These are phyloP conservation scores for Agrypnus murinus DNA, from an alignment of 2,888 invertebrate genomes.

Conservation along the genomic window DNA sequence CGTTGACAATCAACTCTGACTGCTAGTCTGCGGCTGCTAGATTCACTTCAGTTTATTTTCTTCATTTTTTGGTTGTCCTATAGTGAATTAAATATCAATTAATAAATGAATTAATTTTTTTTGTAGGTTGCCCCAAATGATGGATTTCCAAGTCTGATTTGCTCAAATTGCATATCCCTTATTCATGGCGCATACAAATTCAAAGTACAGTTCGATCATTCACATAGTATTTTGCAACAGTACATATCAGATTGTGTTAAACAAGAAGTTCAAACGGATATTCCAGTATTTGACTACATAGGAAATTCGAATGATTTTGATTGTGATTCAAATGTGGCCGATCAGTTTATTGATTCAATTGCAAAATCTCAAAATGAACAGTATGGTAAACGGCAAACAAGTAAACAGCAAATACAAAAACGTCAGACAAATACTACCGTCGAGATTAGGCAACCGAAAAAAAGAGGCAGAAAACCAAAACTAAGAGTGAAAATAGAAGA, in stretches of 20 bases:
- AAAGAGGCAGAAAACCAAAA: conserved; percentile 45
- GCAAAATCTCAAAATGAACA: conserved; percentile 44
- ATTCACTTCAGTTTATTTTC: too few relatives aligned
- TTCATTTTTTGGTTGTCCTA: too few relatives aligned
- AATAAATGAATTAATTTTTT: too few relatives aligned
- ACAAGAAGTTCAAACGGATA: conserved; percentile 41
- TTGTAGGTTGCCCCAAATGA: conserved; percentile 53
- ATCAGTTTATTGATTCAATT: conserved; percentile 46
- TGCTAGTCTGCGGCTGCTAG: too few relatives aligned
- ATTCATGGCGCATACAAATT: conserved; percentile 58
- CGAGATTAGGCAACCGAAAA: conserved; percentile 34
- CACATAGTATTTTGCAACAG: conserved; percentile 54
- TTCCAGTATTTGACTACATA: conserved; percentile 35
- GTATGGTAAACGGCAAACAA: conserved; percentile 45
- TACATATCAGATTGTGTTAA: conserved; percentile 54
- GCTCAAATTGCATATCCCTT: conserved; percentile 56
- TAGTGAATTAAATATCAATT: too few relatives aligned
- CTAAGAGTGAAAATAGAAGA: conserved; percentile 8
- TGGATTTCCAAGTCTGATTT: conserved; percentile 56
- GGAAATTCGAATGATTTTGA: conserved; percentile 45
- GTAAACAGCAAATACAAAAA: conserved; percentile 52
- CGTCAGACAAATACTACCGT: conserved; percentile 30
- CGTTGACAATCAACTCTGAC: too few relatives aligned
- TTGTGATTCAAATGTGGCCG: conserved; percentile 45
- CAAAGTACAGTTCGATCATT: conserved; percentile 58